Base-by-base conservation (phyloP, 2,797 vertebrate species). In the Coregonus suidteri region DNA sequence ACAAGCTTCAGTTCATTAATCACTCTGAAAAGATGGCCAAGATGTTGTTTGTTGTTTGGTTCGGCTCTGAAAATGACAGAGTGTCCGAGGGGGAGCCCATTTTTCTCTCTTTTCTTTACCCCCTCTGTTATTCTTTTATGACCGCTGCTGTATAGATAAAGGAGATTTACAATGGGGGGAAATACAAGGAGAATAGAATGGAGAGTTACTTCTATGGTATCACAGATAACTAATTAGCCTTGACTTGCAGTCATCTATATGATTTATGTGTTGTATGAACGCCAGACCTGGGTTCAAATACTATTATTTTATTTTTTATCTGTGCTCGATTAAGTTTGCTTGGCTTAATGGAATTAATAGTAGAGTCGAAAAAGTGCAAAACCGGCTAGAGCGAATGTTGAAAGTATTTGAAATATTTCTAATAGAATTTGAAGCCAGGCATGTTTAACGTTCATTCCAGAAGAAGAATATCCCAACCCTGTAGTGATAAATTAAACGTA, bases 111-210 rank as follows among this genome's bases (percentile, higher is more conserved):
- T 47, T 47, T 47, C 41, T 47, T 47, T 47, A 47, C n/a, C 76
- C 86, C 75, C 77, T 15, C 73, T 82, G 88, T 81, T 74, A 74
- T 75, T 31, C 31, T 85, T 92, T 91, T 92, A 91, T 92, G 89
- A 91, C 84, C 88, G 82, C 75, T 82, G 81, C 85, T 87, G 80
- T 83, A 87, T 87, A 92, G 91, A 93, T 92, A 90, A 91, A 89
- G 80, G 78, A 92, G 92, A 94, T 92, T 92, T 92, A 92, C 92
- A 85, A 87, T 35, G 31, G 66, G 84, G 84, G 88, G 89, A 88
- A 89, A 89, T 86, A 85, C 84, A 82, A 82, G 75, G 77, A 86
- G 89, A 77, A 65, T 75, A 78, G 89, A 77, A 68, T 66, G 75
- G 84, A 91, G 84, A 91, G 88, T 86, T 88, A 89, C 85, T 89